Conservation (phyloP, 1,140 invertebrate species). For the Cydia splendana region DNA sequence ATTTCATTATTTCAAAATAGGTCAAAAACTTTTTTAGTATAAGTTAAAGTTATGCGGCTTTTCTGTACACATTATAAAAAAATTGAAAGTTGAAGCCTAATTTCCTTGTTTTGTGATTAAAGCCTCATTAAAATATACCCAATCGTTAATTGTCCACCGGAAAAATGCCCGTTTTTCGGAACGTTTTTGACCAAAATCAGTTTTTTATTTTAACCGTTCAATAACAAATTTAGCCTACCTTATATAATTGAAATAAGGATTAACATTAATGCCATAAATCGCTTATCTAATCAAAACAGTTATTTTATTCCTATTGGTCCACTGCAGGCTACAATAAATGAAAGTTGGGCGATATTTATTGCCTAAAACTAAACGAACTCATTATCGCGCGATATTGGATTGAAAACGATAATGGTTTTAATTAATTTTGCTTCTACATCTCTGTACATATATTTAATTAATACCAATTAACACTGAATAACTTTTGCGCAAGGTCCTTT, state of each 20-base stretch:
- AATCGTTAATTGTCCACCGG: too few species aligned
- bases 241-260: not conserved
- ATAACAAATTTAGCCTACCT: too few species aligned
- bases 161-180: too few species aligned
- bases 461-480: not conserved
- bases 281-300: constrained; percentile 5
- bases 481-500: not conserved
- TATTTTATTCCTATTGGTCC: not conserved
- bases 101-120: too few species aligned
- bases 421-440: not conserved
- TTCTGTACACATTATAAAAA: too few species aligned
- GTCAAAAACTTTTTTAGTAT: too few species aligned
- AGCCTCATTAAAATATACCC: too few species aligned
- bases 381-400: not conserved
- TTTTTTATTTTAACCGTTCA: too few species aligned
- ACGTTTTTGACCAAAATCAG: too few species aligned
- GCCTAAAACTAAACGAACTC: not conserved
- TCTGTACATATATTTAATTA: not conserved
- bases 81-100: too few species aligned
- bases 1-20: too few species aligned
- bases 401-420: not conserved
- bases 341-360: not conserved
- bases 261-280: not conserved
- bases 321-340: not conserved
- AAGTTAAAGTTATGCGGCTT: too few species aligned